phyloP scores from a whole-genome alignment of 2,113 vertebrate species.

The Pyrgilauda ruficollis region DNA sequence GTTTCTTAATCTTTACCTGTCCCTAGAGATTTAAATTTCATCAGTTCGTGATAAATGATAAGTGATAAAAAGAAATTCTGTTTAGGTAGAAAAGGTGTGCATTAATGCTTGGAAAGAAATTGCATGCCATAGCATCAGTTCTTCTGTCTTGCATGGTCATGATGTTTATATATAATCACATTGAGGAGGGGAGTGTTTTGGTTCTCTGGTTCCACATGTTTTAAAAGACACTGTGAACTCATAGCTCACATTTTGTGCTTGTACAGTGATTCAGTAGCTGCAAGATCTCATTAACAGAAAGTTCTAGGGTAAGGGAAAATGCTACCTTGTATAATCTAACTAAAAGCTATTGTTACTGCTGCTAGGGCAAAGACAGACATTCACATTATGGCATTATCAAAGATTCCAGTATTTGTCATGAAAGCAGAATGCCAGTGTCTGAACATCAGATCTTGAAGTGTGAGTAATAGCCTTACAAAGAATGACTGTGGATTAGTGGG shows the following conservation, averaged over 20 bases:
- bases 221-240: background rate
- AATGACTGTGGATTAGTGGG: background rate
- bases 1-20: background rate
- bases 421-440: background rate
- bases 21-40: background rate
- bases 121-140: background rate
- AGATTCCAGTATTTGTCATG: slow-evolving; percentile 23
- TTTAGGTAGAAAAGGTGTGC: background rate
- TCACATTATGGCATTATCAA: background rate
- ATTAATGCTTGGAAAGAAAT: background rate
- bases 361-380: background rate
- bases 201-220: background rate
- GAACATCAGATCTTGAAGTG: background rate
- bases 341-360: slow-evolving; percentile 7
- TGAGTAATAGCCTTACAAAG: slow-evolving; percentile 8
- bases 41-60: background rate
- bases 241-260: background rate
- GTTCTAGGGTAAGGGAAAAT: background rate
- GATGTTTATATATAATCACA: background rate
- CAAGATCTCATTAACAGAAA: background rate
- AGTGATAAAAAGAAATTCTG: background rate
- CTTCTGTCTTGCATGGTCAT: background rate
- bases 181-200: background rate
- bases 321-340: background rate
- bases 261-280: background rate